Base-by-base conservation (phyloP, 2,888 invertebrate genomes). In the Pomacea canaliculata region DNA sequence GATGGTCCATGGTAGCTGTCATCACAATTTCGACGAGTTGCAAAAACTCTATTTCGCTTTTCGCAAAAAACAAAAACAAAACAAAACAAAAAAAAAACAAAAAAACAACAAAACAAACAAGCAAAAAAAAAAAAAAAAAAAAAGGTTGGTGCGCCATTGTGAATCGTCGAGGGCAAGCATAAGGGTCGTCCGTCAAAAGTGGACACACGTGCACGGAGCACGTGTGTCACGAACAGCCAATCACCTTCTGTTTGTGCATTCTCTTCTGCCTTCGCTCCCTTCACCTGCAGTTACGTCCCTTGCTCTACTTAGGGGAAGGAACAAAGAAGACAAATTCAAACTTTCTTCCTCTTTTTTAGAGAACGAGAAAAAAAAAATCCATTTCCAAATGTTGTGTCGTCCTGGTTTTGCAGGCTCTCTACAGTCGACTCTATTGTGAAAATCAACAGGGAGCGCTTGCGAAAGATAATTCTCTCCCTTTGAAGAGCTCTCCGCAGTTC, bases 401-500 rank as follows among this genome's bases (percentile, higher is more conserved):
- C 56, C 51, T 59, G 56, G 70, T 51, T 70, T n/a, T 56, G 23
- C 27, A 48, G 23, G 70, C 16, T 70, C 56, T 70, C 60, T 46
- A 71, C 13, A 27, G 37, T 46, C 27, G 27, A 19, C 68, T 27
- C 37, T 68, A 27, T 71, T 71, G 72, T 72, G 65, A 72, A 72
- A 65, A 72, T 65, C 72, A 72, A 72, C 72, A 72, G n/a, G 48
- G 49, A 23, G 48, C 65, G 27, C 27, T 10, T 46, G 49, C 71
- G 7, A 19, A 46, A 19, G 72, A 72, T 72, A 46, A 62, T 71
- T 62, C 71, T 46, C 27, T 51, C 72, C 65, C 65, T 72, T 72
- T 72, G 65, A 72, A 72, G 72, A 51, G 65, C 72, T 27, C 72
- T 72, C 62, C 71, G 62, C 51, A 16, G 51, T 16, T 13, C 27